These are phyloP conservation scores for Tragelaphus strepsiceros DNA, from an alignment of 2,113 vertebrate species.

Conservation along the genomic window DNA sequence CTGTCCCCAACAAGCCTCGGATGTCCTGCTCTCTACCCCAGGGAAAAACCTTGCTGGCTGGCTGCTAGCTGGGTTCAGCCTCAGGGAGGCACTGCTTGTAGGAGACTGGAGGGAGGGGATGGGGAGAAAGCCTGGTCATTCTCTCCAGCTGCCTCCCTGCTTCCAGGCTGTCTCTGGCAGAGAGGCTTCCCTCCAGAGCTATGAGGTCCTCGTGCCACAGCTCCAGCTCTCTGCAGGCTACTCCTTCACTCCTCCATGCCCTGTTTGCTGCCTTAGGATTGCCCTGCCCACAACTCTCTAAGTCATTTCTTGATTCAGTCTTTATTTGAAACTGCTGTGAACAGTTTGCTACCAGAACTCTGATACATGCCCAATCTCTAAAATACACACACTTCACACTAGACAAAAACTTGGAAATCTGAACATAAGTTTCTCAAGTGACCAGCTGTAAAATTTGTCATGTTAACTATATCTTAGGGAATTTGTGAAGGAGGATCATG, in stretches of 20 bases:
- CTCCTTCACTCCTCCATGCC: background rate
- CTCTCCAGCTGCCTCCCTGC: background rate
- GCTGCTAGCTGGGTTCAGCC: background rate
- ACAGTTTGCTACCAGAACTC: background rate
- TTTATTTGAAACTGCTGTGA: constrained; percentile 32
- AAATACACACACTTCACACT: background rate
- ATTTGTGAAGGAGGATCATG: background rate
- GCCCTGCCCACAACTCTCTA: background rate
- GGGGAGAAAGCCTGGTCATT: background rate
- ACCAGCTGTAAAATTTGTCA: background rate
- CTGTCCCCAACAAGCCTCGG: background rate
- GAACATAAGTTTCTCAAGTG: background rate
- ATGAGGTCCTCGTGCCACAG: background rate
- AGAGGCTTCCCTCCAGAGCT: background rate
- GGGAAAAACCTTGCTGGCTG: background rate
- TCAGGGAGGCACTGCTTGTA: background rate
- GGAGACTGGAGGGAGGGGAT: background rate
- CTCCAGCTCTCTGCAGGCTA: background rate
- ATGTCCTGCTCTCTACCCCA: background rate
- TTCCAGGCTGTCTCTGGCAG: background rate
- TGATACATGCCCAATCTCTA: background rate
- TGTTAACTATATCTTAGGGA: background rate
- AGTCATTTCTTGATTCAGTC: background rate
- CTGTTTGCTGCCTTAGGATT: background rate
- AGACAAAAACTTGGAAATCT: constrained; percentile 7